These are phyloP conservation scores for Pteria penguin DNA, from an alignment of 2,888 invertebrate genomes.

Conservation along the genomic window DNA sequence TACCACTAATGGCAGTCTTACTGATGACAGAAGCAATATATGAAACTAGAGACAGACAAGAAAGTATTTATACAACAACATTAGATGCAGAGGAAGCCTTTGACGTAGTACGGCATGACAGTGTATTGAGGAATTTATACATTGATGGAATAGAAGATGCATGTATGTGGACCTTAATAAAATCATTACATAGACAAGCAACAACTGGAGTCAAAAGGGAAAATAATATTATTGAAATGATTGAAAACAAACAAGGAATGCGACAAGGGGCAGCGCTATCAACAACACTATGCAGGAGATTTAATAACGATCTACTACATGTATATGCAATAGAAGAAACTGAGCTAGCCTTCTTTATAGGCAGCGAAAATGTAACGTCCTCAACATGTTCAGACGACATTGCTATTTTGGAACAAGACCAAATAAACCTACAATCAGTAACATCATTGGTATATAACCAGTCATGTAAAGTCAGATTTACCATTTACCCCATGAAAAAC, in stretches of 20 bases:
- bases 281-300: not conserved
- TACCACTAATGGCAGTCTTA: not conserved
- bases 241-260: not conserved
- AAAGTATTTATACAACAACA: not conserved
- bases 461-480: not conserved
- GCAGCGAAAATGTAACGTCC: not conserved
- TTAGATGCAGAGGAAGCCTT: slow-evolving; percentile 7
- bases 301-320: not conserved
- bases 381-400: not conserved
- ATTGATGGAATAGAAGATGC: not conserved
- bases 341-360: not conserved
- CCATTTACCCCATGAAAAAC: not conserved
- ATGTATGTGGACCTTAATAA: not conserved
- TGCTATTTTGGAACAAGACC: not conserved
- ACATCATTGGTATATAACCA: not conserved
- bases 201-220: not conserved
- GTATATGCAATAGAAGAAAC: not conserved
- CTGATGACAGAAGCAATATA: not conserved
- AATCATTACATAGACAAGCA: not conserved
- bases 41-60: not conserved
- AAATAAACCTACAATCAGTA: not conserved
- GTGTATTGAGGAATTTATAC: not conserved
- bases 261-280: not conserved
- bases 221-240: not conserved
- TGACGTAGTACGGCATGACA: slow-evolving; percentile 3